A percentile compares a stretch with the other conserved stretches of the same genome.
phyloP scores from a whole-genome alignment of 2,888 invertebrate species.

The Helleia helle region DNA sequence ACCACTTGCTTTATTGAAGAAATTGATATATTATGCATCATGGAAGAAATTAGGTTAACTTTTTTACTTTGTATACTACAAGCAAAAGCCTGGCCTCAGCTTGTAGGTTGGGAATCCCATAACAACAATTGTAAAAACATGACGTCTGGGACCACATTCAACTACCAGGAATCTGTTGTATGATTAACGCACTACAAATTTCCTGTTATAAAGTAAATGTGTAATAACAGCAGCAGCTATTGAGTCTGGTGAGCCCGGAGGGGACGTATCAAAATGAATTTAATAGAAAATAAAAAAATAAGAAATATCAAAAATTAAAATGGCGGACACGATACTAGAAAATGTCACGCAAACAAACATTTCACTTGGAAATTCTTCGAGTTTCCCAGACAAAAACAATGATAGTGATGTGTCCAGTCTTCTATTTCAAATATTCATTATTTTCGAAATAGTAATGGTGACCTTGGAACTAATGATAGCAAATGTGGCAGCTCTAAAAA shows the following conservation, averaged over 20 bases:
- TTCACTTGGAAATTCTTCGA: neutral
- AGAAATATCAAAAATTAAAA: neutral
- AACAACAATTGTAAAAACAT: too few species aligned
- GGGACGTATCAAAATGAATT: conserved; percentile 5
- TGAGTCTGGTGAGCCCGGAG: conserved; percentile 25
- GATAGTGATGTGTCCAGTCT: conserved; percentile 17
- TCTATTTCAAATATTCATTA: conserved; percentile 41
- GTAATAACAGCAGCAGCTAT: conserved; percentile 23
- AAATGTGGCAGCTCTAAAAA: conserved; percentile 43
- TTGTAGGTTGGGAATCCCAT: too few species aligned
- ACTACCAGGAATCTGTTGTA: conserved; percentile 37
- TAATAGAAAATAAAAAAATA: neutral
- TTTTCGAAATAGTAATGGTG: conserved; percentile 54
- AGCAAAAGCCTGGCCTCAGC: too few species aligned
- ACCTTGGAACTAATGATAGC: conserved; percentile 46
- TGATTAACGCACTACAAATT: conserved; percentile 45
- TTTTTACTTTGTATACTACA: too few species aligned
- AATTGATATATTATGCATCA: too few species aligned
- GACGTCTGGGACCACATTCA: conserved; percentile 33
- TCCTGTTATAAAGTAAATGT: conserved; percentile 35
- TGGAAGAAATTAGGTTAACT: too few species aligned
- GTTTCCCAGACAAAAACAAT: conserved; percentile 8
- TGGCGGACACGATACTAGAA: neutral
- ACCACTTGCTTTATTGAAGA: too few species aligned
- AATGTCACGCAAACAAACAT: neutral